Evolutionary conservation across 2,797 vertebrate genomes (phyloP).

Genomic region (Cyclopterus lumpus): DNA sequence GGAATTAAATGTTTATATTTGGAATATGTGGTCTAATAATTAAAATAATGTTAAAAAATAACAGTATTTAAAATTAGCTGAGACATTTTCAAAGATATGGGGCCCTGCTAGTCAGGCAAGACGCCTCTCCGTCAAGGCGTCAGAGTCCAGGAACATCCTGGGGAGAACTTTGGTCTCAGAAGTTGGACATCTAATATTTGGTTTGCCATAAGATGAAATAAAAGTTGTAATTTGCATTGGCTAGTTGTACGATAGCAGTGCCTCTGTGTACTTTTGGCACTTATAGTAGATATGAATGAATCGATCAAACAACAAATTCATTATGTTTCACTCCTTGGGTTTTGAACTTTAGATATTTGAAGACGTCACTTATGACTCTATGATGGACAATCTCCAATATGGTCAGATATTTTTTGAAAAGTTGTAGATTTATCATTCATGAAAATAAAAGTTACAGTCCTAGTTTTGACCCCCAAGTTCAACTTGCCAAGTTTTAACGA

Average conservation of each 20-base stretch:
- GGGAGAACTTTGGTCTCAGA: background rate
- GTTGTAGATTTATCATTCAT: background rate
- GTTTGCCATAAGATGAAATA: background rate
- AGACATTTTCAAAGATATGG: background rate
- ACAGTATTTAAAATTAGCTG: background rate
- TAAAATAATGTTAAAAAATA: background rate
- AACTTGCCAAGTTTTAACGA: background rate
- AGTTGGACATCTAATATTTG: background rate
- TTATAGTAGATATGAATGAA: background rate
- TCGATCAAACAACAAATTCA: background rate
- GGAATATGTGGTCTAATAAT: background rate
- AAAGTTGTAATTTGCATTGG: background rate
- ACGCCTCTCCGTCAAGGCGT: background rate
- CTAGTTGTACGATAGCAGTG: background rate
- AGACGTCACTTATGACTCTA: background rate
- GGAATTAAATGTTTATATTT: background rate
- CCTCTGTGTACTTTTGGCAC: background rate
- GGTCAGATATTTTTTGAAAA: background rate
- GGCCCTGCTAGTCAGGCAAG: background rate
- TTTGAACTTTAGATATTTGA: background rate
- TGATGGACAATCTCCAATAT: background rate
- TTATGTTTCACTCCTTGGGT: background rate
- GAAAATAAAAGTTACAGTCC: background rate
- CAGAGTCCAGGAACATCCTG: background rate
- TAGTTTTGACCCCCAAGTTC: background rate